phyloP scores from a whole-genome alignment of 2,113 vertebrate species.

The Verasper variegatus region DNA sequence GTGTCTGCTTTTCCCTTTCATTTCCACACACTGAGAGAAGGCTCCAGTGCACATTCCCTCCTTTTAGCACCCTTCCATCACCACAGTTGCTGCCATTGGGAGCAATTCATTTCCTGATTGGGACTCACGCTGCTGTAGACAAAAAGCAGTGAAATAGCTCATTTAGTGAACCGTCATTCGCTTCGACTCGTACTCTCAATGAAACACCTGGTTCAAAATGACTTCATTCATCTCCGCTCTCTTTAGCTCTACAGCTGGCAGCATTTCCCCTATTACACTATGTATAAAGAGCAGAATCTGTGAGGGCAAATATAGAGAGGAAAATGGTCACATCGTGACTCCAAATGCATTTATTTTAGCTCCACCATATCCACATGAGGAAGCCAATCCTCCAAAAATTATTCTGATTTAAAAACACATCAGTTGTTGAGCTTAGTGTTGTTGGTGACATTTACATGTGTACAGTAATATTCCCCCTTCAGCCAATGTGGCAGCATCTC shows the following conservation, averaged over 20 bases:
- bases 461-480: not conserved
- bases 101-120: constrained; percentile 62
- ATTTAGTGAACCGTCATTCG: constrained; percentile 55
- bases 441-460: not conserved
- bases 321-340: constrained; percentile 30
- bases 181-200: constrained; percentile 58
- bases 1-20: constrained; percentile 40
- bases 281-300: constrained; percentile 28
- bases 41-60: constrained; percentile 24
- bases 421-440: not conserved
- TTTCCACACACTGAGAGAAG: constrained; percentile 19
- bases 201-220: constrained; percentile 69
- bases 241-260: constrained; percentile 58
- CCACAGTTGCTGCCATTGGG: constrained; percentile 44
- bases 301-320: constrained; percentile 12
- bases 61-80: constrained; percentile 37
- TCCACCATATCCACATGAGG: too few relatives aligned
- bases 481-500: not conserved
- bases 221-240: constrained; percentile 67
- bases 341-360: not conserved
- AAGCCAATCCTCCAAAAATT: too few relatives aligned
- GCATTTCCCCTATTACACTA: constrained; percentile 36
- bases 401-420: not conserved
- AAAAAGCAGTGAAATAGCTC: constrained; percentile 70
- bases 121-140: constrained; percentile 51